Evolutionary conservation across 2,113 vertebrate species (phyloP), one percentile per base, ranked within the genome.

Genomic region (Leptodactylus fuscus): DNA sequence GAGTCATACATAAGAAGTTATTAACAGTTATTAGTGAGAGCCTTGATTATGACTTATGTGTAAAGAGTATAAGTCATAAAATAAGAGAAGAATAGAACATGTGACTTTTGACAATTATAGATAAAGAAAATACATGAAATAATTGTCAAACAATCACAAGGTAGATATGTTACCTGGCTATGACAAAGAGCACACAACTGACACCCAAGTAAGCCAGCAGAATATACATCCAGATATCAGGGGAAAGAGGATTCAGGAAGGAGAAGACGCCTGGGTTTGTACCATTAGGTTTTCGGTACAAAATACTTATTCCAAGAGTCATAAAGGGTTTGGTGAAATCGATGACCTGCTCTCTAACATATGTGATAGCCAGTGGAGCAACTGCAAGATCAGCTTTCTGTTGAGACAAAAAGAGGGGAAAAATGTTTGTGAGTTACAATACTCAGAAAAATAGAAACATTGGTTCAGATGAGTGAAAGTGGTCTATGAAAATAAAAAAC

Each of bases 101-200:
- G 94, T 95, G 94, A 95, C 93, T 93, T 95, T 95, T 95, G 94
- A 95, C 94, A 95, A 95, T 95, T 91, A 94, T 94, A 94, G 92
- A 88, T 91, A 87, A 90, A 88, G 88, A 91, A 89, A 77, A 2
- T 89, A 90, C 36, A n/a, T 12, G 77, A 90, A 62, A 71, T 94
- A 95, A 94, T 95, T 93, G 93, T 94, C 94, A 95, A 95, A 95
- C 90, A 94, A 94, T 94, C 92, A 92, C 96, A 94, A 92, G 94
- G 92, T 94, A 93, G 94, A 92, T 94, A 97, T 99, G 97, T 99
- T 99, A 99, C 98, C 98, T 99, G 98, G 98, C 98, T 96, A 99
- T 99, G 97, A 99, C 98, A 98, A 99, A 99, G 97, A 99, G 98
- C 97, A 99, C 98, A 98, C 98, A 99, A 98, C 98, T 99, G 97